Evolutionary conservation across 2,113 vertebrate species (phyloP).

Genomic region (Pollachius pollachius): DNA sequence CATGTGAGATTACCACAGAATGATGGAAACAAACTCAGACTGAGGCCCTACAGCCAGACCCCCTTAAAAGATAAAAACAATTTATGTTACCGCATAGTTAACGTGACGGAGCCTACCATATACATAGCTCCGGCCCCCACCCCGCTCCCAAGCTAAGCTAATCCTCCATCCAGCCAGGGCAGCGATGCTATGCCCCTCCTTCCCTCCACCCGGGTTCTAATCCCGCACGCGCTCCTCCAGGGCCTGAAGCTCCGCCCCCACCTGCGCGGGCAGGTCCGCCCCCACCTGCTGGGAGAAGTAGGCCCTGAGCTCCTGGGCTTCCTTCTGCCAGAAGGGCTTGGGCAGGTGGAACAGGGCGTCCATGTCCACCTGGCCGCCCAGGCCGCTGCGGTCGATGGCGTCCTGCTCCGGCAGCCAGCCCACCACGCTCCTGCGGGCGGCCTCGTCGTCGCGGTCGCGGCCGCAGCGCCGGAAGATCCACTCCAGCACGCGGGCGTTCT

Average conservation of each 20-base stretch:
- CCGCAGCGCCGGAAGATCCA: slow-evolving; percentile 91
- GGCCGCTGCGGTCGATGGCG: slow-evolving; percentile 81
- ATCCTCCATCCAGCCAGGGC: neutral
- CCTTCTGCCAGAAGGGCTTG: slow-evolving; percentile 90
- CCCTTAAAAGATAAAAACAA: neutral
- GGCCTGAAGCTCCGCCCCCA: slow-evolving; percentile 79
- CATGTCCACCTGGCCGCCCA: slow-evolving; percentile 65
- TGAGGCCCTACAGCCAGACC: neutral
- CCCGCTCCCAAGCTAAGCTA: too few species aligned
- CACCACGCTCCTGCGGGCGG: slow-evolving; percentile 76
- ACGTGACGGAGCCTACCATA: neutral
- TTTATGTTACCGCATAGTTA: neutral
- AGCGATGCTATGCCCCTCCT: neutral
- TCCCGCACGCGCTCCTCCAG: slow-evolving; percentile 77
- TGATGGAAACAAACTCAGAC: neutral
- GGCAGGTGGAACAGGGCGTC: slow-evolving; percentile 82
- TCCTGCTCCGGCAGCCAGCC: slow-evolving; percentile 81
- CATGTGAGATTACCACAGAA: too few species aligned
- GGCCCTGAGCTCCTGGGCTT: slow-evolving; percentile 79
- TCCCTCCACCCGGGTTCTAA: slow-evolving; percentile 35
- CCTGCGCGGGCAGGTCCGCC: slow-evolving; percentile 80
- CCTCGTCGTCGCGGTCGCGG: slow-evolving; percentile 78
- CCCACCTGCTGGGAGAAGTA: slow-evolving; percentile 87
- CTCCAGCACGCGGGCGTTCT: slow-evolving; percentile 91
- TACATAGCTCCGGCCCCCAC: neutral